Conservation (phyloP, 2,113 vertebrate species). For the Peromyscus polionotus region DNA sequence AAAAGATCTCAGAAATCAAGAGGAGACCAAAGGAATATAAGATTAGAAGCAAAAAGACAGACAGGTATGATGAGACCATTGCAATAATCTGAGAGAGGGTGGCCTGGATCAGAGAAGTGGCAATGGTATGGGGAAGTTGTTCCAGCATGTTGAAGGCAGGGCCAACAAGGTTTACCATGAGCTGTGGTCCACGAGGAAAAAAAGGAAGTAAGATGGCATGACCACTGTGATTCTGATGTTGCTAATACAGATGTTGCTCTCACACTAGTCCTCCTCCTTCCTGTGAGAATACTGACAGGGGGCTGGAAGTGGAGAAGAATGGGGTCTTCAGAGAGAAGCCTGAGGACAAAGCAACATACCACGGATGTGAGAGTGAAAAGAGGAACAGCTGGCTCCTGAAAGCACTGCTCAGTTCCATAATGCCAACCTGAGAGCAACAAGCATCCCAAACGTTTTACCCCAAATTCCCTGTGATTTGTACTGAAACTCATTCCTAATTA, state of each 20-base stretch:
- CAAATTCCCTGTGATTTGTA: not conserved
- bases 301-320: not conserved
- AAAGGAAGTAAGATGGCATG: not conserved
- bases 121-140: not conserved
- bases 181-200: not conserved
- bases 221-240: not conserved
- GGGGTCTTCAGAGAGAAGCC: not conserved
- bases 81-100: not conserved
- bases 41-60: not conserved
- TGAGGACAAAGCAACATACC: not conserved
- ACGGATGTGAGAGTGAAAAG: not conserved
- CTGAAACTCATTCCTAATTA: not conserved
- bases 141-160: not conserved
- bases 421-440: not conserved
- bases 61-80: not conserved
- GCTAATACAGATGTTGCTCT: not conserved
- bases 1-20: not conserved
- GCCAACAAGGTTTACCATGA: not conserved
- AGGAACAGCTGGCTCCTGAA: not conserved
- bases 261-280: not conserved
- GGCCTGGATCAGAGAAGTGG: not conserved
- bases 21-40: not conserved
- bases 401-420: not conserved
- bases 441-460: not conserved
- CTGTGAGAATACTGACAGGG: not conserved